Percentiles rank a stretch among this genome's conserved stretches.
Evolutionary conservation across 1,140 invertebrate genomes (phyloP).

Genomic region (Bilobella aurantiaca): DNA sequence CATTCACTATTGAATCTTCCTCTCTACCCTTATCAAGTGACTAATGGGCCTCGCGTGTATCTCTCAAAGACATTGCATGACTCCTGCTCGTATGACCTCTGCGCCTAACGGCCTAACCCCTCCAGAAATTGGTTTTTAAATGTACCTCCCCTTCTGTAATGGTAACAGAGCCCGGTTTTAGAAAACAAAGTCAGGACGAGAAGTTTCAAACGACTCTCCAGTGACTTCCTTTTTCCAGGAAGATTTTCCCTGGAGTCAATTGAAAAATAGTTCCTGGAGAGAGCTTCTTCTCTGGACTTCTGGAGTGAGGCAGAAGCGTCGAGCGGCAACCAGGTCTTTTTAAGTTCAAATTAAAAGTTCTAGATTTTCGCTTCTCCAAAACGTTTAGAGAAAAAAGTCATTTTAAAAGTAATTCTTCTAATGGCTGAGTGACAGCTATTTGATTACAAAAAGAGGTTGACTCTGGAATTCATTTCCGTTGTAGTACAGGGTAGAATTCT

Average conservation of each 20-base stretch:
- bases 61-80: slow-evolving; percentile 22
- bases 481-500: no score
- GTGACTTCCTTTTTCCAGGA: background rate
- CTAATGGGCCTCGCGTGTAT: slow-evolving; percentile 26
- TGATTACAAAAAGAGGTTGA: background rate
- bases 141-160: background rate
- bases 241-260: background rate
- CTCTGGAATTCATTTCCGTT: background rate
- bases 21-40: slow-evolving; percentile 8
- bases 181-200: background rate
- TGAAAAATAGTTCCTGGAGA: no score
- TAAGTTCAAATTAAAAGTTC: no score
- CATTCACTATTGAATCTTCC: no score
- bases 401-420: no score
- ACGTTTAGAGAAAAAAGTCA: no score
- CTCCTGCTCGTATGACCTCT: slow-evolving; percentile 16
- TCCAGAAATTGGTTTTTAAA: slow-evolving; percentile 20
- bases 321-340: no score
- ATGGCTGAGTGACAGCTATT: background rate
- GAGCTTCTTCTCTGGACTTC: no score
- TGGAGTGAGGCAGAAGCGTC: no score
- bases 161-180: background rate
- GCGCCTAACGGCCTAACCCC: slow-evolving; percentile 8
- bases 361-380: no score
- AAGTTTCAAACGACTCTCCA: background rate